phyloP scores from a whole-genome alignment of 2,888 invertebrate species.

The Biston betularia region DNA sequence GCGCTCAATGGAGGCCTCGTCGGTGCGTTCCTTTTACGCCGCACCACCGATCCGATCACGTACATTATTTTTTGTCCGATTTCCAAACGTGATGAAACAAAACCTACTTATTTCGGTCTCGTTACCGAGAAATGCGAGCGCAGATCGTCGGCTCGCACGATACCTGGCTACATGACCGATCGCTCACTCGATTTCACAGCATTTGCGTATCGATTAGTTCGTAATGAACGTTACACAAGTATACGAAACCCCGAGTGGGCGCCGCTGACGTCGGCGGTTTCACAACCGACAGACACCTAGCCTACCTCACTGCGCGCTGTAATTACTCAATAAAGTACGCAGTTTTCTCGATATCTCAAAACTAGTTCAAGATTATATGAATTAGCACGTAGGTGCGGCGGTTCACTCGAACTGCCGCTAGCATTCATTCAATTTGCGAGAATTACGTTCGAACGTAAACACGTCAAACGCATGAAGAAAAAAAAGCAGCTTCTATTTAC shows the following conservation, averaged over 20 bases:
- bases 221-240: constrained; percentile 69
- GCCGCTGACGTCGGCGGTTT: constrained; percentile 53
- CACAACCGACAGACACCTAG: constrained; percentile 51
- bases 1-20: constrained; percentile 73
- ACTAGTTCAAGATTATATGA: constrained; percentile 80
- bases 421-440: constrained; percentile 27
- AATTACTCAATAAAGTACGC: constrained; percentile 34
- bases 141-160: constrained; percentile 59
- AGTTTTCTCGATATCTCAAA: constrained; percentile 60
- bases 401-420: constrained; percentile 25
- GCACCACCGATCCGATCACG: constrained; percentile 62
- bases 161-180: constrained; percentile 55
- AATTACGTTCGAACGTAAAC: no score
- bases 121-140: constrained; percentile 53
- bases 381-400: constrained; percentile 66
- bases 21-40: constrained; percentile 59
- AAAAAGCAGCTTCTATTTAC: no score
- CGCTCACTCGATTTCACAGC: constrained; percentile 65
- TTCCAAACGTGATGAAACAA: constrained; percentile 64
- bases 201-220: constrained; percentile 47
- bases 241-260: constrained; percentile 65
- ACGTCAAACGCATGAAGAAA: no score
- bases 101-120: constrained; percentile 53
- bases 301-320: constrained; percentile 41
- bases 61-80: constrained; percentile 64